Evolutionary conservation across 2,888 invertebrate species (phyloP).

Genomic region (Uropetala carovei): DNA sequence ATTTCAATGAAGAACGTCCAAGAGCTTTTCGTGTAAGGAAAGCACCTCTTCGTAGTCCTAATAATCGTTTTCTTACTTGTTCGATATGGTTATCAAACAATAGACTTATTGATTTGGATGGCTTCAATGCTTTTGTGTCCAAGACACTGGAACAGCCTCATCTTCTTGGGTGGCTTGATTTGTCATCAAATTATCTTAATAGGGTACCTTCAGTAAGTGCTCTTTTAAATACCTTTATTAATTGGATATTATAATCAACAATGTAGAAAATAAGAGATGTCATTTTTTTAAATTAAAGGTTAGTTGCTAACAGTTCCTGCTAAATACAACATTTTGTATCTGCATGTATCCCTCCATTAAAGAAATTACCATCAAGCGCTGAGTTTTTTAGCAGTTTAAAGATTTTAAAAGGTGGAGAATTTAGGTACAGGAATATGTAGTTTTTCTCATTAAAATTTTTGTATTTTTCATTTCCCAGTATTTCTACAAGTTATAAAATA

Average conservation of each 20-base stretch:
- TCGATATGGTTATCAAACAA: constrained; percentile 41
- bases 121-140: constrained; percentile 5
- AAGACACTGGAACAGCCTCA: constrained; percentile 34
- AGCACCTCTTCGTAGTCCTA: background rate
- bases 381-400: too few species aligned
- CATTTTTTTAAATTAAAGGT: too few species aligned
- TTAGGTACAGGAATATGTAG: too few species aligned
- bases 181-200: constrained; percentile 43
- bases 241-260: background rate
- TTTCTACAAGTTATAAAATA: too few species aligned
- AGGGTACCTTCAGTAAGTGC: constrained; percentile 32
- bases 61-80: constrained; percentile 5
- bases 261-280: too few species aligned
- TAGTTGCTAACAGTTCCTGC: too few species aligned
- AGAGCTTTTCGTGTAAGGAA: constrained; percentile 17
- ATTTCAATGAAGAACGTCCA: background rate
- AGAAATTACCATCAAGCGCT: too few species aligned
- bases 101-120: constrained; percentile 2
- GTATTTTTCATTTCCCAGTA: too few species aligned
- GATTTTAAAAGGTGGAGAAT: too few species aligned
- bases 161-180: constrained; percentile 52
- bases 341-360: too few species aligned
- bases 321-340: too few species aligned
- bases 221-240: background rate
- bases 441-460: too few species aligned